Evolutionary conservation across 1,140 invertebrate species (phyloP).

Genomic region (Neodiprion lecontei): DNA sequence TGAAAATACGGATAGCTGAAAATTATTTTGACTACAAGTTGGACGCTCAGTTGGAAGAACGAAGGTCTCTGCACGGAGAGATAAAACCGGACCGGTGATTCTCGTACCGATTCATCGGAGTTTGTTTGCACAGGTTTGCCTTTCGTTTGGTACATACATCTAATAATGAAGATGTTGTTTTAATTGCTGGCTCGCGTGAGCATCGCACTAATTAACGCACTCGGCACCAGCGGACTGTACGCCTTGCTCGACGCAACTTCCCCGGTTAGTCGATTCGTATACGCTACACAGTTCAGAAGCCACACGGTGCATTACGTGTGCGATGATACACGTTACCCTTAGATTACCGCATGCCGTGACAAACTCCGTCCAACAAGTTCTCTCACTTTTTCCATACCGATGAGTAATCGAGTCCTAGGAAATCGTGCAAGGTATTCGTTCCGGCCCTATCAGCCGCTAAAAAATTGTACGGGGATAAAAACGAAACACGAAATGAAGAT

Average conservation of each 20-base stretch:
- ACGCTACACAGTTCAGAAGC: background rate
- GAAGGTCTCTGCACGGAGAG: background rate
- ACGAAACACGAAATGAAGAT: no score
- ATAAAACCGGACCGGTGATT: background rate
- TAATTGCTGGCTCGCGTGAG: slow-evolving; percentile 60
- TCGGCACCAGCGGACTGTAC: slow-evolving; percentile 48
- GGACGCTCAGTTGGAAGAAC: background rate
- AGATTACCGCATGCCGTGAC: background rate
- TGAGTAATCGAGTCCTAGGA: background rate
- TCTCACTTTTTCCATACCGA: background rate
- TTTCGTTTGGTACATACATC: slow-evolving; percentile 34
- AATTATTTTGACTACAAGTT: background rate
- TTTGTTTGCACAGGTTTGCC: slow-evolving; percentile 7
- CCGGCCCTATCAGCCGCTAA: background rate
- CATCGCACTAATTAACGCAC: slow-evolving; percentile 61
- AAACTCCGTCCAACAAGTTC: background rate
- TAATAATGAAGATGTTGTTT: slow-evolving; percentile 63
- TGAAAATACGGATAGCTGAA: background rate
- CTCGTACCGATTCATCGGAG: slow-evolving; percentile 1
- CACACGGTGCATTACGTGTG: background rate
- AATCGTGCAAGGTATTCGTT: background rate
- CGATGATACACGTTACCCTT: background rate
- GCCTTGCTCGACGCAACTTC: slow-evolving; percentile 45
- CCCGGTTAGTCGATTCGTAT: background rate
- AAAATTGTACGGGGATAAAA: background rate